phyloP scores from a whole-genome alignment of 2,113 vertebrate genomes.

The Brachyistius frenatus region DNA sequence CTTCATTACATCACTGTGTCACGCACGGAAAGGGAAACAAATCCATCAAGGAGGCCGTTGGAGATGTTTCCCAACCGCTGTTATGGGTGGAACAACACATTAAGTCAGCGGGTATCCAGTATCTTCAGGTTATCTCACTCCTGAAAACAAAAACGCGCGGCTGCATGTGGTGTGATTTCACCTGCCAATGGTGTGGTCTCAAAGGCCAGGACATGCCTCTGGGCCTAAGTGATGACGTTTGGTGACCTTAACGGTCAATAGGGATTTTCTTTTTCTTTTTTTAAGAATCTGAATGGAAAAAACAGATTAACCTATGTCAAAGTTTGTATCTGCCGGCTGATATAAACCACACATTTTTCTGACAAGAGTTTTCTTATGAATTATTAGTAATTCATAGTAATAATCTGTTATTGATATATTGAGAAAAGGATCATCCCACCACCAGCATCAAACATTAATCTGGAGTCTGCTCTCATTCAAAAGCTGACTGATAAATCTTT shows the following conservation, averaged over 20 bases:
- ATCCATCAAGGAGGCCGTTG: slow-evolving; percentile 10
- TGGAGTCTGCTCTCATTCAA: too few species aligned
- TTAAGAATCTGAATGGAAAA: not conserved
- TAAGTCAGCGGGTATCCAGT: slow-evolving; percentile 50
- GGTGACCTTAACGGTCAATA: not conserved
- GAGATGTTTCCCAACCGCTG: slow-evolving; percentile 31
- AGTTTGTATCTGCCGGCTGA: not conserved
- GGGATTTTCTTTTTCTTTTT: not conserved
- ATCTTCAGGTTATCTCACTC: slow-evolving; percentile 31
- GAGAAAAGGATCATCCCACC: not conserved
- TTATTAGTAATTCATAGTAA: not conserved
- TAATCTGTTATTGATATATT: not conserved
- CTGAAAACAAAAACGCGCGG: slow-evolving; percentile 30
- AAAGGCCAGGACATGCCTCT: slow-evolving; percentile 35
- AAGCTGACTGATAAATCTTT: too few species aligned
- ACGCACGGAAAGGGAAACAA: slow-evolving; percentile 18
- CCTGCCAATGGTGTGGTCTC: not conserved
- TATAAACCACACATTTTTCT: not conserved
- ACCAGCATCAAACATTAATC: too few species aligned
- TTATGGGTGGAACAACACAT: slow-evolving; percentile 33
- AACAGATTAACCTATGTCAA: too few species aligned
- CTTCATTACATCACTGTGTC: slow-evolving; percentile 17
- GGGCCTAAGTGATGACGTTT: not conserved
- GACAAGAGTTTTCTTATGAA: not conserved
- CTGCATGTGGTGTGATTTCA: slow-evolving; percentile 19